phyloP scores from a whole-genome alignment of 2,113 vertebrate genomes.

The Sinosuthora webbiana region DNA sequence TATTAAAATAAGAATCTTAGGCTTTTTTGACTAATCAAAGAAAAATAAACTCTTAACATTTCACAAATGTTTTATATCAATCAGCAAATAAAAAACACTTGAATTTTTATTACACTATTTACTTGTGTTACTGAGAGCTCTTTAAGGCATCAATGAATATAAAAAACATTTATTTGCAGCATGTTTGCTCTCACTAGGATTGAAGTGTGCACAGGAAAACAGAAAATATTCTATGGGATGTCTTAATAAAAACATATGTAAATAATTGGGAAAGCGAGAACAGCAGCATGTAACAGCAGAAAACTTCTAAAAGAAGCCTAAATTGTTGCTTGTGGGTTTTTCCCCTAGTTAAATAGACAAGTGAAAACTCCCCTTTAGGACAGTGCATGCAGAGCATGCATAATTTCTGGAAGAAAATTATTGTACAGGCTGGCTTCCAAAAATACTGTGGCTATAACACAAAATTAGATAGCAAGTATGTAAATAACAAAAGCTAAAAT shows the following conservation, averaged over 20 bases:
- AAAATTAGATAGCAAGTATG: not conserved
- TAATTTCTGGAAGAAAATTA: not conserved
- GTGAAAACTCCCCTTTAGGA: conserved; percentile 7
- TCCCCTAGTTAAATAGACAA: not conserved
- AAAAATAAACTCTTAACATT: not conserved
- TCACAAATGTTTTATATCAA: conserved; percentile 13
- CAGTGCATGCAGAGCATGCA: not conserved
- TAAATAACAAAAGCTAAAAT: conserved; percentile 5
- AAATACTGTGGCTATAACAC: not conserved
- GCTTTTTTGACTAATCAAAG: not conserved
- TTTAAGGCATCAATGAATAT: not conserved
- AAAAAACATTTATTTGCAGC: not conserved
- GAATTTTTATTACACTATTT: conserved; percentile 11
- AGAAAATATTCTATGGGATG: not conserved
- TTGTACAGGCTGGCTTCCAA: not conserved
- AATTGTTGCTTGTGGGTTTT: not conserved
- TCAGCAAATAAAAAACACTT: conserved; percentile 5
- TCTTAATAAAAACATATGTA: not conserved
- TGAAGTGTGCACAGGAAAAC: not conserved
- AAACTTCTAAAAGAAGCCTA: not conserved
- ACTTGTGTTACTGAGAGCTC: not conserved
- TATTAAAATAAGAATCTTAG: conserved; percentile 5
- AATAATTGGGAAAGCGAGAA: conserved; percentile 5
- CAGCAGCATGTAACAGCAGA: not conserved
- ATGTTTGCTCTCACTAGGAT: not conserved